Base-by-base conservation (phyloP, 2,797 vertebrate genomes). In the Pogonophryne albipinna region DNA sequence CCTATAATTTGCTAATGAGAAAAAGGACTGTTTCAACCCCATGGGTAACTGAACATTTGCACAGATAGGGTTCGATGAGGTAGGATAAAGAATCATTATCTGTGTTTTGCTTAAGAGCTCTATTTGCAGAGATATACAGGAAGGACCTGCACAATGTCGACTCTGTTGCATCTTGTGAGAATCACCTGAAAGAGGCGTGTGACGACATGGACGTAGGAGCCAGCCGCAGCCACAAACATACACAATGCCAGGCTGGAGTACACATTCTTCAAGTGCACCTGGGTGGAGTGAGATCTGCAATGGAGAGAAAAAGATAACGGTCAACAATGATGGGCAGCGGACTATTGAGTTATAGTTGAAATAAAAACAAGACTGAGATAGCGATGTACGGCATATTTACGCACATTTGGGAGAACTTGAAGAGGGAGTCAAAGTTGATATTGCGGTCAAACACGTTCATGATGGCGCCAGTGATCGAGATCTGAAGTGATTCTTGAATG, bases 221-320 rank as follows among this genome's bases (percentile, higher is more conserved):
- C 98, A 0, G 94, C 94, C 0, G 96, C 96, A 0, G 98, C 97
- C 91, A 98, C 92, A 0, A 98, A 95, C 97, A 99, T 97, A 70
- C 97, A 98, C 2, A 96, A 76, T 1, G 97, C 96, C 51, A 99
- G 94, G 88, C 96, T 97, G 91, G 97, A 96, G 66, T 99, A 99
- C 57, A 99, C 98, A 92, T 95, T 97, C 94, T 98, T 99, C 93
- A 99, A 91, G 90, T 99, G 98, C 90, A 96, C 95, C 94, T 98
- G 98, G 76, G 98, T 99, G 13, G 97, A 97, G 44, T 95, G 93
- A 9, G 98, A 97, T 85, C 95, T 96, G 85, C 20, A 72, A 70
- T 9, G 34, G 34, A 42, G n/a, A n/a, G 0, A 64, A 46, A 27
- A 1, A 67, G 52, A 76, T 75, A 5, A 44, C 4, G 45, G 16